Evolutionary conservation across 2,113 vertebrate genomes (phyloP).

Genomic region (Megaceryle torquata): DNA sequence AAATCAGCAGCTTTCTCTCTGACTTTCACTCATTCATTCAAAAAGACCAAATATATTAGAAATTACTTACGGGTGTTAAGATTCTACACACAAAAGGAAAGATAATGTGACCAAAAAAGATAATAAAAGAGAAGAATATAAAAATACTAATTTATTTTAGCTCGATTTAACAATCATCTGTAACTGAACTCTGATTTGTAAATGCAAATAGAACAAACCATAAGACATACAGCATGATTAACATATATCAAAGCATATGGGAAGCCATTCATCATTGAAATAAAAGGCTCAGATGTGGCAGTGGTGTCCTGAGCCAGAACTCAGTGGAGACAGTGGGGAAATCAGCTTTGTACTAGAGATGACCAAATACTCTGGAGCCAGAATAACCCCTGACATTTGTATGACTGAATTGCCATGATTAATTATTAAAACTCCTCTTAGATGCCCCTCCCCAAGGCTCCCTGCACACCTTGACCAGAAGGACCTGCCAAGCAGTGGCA

Average conservation of each 20-base stretch:
- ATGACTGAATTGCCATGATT: background rate
- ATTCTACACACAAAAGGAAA: background rate
- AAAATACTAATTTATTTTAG: background rate
- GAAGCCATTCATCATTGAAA: background rate
- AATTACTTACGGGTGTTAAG: background rate
- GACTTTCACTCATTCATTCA: background rate
- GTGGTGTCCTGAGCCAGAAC: background rate
- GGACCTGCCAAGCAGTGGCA: background rate
- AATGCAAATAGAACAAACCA: background rate
- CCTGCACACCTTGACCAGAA: background rate
- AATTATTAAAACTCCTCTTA: background rate
- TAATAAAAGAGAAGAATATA: background rate
- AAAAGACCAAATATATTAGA: background rate
- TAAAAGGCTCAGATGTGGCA: background rate
- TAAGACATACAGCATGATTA: background rate
- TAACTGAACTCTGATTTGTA: background rate
- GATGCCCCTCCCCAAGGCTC: background rate
- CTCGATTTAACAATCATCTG: background rate
- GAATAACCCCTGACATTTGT: background rate
- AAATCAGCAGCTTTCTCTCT: background rate
- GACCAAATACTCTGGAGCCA: background rate
- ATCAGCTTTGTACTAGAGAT: background rate
- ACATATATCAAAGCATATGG: background rate
- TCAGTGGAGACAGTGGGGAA: background rate
- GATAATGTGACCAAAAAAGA: background rate